Percentiles rank a stretch among this genome's conserved stretches.
Conservation (phyloP, 2,888 invertebrate genomes). For the Balanococcus diminutus region DNA sequence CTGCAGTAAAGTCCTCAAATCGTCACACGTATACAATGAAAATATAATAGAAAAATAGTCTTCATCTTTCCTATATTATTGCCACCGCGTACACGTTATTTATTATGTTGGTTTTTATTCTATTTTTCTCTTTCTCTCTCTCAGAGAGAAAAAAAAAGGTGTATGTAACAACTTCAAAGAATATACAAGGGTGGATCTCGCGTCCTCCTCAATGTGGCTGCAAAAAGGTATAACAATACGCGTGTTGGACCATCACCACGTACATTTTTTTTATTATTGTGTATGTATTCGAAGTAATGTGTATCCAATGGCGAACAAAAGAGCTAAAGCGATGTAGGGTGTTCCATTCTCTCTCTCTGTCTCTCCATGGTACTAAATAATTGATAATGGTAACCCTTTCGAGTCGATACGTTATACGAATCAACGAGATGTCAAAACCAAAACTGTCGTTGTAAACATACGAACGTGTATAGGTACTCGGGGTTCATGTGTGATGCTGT, state of each 20-base stretch:
- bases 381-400: constrained; percentile 11
- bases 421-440: constrained; percentile 32
- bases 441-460: constrained; percentile 5
- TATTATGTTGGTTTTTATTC: not conserved
- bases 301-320: constrained; percentile 3
- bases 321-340: not conserved
- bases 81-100: not conserved
- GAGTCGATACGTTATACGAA: constrained; percentile 21
- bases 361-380: not conserved
- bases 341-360: not conserved
- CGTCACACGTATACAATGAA: not conserved
- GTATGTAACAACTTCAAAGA: not conserved
- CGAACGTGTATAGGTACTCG: not conserved
- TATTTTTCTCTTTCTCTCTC: not conserved
- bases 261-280: not conserved
- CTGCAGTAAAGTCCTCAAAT: not conserved
- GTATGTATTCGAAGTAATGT: not conserved
- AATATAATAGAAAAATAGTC: not conserved
- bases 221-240: not conserved
- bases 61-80: not conserved
- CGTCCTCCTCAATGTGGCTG: not conserved
- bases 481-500: not conserved
- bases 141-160: too few species aligned
- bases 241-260: not conserved
- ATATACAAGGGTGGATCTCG: not conserved